Conservation (phyloP, 2,113 vertebrate genomes). For the Oenanthe melanoleuca region DNA sequence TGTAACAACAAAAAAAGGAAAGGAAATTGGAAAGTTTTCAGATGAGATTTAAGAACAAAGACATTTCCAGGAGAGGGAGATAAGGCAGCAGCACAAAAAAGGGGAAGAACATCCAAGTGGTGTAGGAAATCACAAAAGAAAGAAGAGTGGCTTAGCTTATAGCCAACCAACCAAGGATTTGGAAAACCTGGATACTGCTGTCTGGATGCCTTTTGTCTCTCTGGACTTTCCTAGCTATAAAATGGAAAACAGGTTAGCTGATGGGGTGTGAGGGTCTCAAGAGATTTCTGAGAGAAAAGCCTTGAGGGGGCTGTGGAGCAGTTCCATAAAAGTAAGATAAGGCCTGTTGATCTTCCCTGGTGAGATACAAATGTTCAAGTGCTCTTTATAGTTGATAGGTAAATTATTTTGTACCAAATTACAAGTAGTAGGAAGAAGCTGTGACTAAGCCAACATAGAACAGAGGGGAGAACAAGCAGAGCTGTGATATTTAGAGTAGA, state of each 20-base stretch:
- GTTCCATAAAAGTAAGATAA: not conserved
- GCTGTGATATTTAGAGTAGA: not conserved
- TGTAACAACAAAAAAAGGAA: not conserved
- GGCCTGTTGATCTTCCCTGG: not conserved
- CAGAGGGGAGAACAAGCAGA: not conserved
- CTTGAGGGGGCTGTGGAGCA: not conserved
- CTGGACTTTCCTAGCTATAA: not conserved
- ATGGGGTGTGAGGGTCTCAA: not conserved
- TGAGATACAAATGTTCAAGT: not conserved
- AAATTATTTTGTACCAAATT: not conserved
- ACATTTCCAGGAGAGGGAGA: not conserved
- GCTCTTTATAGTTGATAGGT: not conserved
- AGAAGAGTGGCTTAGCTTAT: not conserved
- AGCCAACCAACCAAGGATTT: not conserved
- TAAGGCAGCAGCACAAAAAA: not conserved
- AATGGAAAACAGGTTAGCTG: not conserved
- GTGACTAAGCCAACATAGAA: not conserved
- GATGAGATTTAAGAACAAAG: conserved; percentile 31
- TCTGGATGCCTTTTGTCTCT: not conserved
- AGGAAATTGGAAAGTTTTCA: conserved; percentile 34
- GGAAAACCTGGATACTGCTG: not conserved
- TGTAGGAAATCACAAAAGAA: conserved; percentile 1
- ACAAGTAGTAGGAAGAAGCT: not conserved
- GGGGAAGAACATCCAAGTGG: not conserved
- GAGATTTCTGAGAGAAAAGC: not conserved